Evolutionary conservation across 2,113 vertebrate species (phyloP).

Genomic region (Hyaena hyaena): DNA sequence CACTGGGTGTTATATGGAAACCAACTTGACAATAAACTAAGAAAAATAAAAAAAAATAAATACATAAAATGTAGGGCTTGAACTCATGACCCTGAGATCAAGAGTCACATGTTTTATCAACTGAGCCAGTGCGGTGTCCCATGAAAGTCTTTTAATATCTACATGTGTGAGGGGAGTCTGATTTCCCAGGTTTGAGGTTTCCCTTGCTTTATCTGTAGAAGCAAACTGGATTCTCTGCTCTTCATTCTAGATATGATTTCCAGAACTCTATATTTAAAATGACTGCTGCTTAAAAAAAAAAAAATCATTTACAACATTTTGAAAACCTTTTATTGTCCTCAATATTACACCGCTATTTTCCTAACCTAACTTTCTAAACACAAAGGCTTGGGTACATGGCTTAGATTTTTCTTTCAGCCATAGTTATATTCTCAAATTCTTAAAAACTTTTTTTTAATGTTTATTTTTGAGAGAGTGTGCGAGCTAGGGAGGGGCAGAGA

Average conservation of each 20-base stretch:
- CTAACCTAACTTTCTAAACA: neutral
- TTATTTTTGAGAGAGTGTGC: neutral
- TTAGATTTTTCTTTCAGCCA: neutral
- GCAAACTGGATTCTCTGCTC: neutral
- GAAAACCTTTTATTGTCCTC: neutral
- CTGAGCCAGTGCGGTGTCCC: neutral
- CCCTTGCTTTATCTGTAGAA: neutral
- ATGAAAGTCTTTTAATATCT: neutral
- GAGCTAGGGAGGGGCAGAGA: neutral
- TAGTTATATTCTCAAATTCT: neutral
- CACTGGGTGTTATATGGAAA: too few relatives aligned
- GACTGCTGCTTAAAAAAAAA: neutral
- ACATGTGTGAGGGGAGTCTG: neutral
- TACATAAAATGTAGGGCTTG: neutral
- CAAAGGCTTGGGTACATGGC: neutral
- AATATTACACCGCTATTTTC: neutral
- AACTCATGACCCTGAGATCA: neutral
- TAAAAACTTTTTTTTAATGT: neutral
- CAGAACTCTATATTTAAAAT: neutral
- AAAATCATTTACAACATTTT: neutral
- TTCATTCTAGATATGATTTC: neutral
- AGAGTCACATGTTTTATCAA: neutral
- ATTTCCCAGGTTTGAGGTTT: neutral
- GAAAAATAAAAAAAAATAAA: too few relatives aligned
- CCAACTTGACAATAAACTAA: too few relatives aligned